Conservation (phyloP, 2,797 vertebrate genomes). For the Hydrolagus colliei region DNA sequence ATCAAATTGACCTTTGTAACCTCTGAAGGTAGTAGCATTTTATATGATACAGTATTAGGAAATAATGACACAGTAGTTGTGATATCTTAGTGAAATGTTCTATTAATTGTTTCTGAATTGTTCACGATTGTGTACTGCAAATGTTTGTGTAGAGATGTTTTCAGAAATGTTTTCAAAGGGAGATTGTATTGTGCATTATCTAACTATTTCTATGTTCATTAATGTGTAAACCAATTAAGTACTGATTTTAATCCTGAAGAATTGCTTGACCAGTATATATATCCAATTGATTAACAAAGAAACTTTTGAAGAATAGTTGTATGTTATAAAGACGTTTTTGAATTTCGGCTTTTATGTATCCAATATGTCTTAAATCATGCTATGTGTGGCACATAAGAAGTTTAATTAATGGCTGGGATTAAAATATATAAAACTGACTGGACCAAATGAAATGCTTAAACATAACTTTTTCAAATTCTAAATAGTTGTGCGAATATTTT, state of each 20-base stretch:
- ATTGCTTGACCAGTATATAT: too few relatives aligned
- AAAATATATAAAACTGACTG: background rate
- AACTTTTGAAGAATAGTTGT: background rate
- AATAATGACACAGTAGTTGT: background rate
- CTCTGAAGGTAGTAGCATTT: background rate
- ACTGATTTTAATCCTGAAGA: too few relatives aligned
- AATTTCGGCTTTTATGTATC: background rate
- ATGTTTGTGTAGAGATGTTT: background rate
- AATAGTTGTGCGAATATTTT: background rate
- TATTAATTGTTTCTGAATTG: background rate
- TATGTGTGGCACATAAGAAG: background rate
- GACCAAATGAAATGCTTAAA: slow-evolving; percentile 2
- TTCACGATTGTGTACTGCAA: background rate
- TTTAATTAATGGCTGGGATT: background rate
- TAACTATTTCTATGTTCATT: background rate
- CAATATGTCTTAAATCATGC: background rate
- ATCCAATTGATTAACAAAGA: too few relatives aligned
- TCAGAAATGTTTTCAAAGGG: background rate
- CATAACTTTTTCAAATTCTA: background rate
- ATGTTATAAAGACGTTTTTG: too few relatives aligned
- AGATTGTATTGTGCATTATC: background rate
- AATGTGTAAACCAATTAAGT: too few relatives aligned
- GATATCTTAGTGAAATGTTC: background rate
- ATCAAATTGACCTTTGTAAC: background rate
- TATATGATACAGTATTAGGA: background rate